Evolutionary conservation across 2,888 invertebrate species (phyloP), one percentile per base, ranked within the genome.

Genomic region (Cryptosula pallasiana): DNA sequence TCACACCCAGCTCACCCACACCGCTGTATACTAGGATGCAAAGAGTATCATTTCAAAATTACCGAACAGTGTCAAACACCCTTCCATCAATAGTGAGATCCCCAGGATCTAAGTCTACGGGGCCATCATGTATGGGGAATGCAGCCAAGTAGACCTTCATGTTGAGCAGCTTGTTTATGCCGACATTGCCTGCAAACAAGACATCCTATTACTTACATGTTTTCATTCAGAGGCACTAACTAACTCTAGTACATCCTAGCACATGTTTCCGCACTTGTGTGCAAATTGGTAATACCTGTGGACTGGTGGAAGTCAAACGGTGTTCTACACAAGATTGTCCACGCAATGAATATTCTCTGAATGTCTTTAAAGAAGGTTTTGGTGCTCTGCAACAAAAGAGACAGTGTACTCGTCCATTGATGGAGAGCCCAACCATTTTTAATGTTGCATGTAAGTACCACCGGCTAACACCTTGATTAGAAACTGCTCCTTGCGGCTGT

Each of bases 251-350:
- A n/a, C n/a, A n/a, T n/a, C n/a, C n/a, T n/a, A n/a, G n/a, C n/a
- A n/a, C n/a, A n/a, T n/a, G n/a, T n/a, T n/a, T n/a, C n/a, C n/a
- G n/a, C n/a, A n/a, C n/a, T n/a, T n/a, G n/a, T n/a, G n/a, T n/a
- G n/a, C n/a, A n/a, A n/a, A n/a, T n/a, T n/a, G n/a, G n/a, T n/a
- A n/a, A n/a, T 29, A 70, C 70, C 70, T 36, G 70, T 70, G 9
- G 35, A 35, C 29, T 75, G 74, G 16, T 80, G 79, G 9, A 76
- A 75, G 0, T 90, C 89, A 85, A 93, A 95, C 79, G 90, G 89
- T 85, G 93, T 93, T 74, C 95, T 88, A 82, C 94, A 92, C 78
- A 96, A 86, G 78, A 96, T 94, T 83, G 94, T 95, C 84, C 95
- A 93, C 0, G 95, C 92, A 75, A 96, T 93, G 75, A 94, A 89